These are phyloP conservation scores for Nemurella pictetii DNA, from an alignment of 2,888 invertebrate genomes.

Conservation along the genomic window DNA sequence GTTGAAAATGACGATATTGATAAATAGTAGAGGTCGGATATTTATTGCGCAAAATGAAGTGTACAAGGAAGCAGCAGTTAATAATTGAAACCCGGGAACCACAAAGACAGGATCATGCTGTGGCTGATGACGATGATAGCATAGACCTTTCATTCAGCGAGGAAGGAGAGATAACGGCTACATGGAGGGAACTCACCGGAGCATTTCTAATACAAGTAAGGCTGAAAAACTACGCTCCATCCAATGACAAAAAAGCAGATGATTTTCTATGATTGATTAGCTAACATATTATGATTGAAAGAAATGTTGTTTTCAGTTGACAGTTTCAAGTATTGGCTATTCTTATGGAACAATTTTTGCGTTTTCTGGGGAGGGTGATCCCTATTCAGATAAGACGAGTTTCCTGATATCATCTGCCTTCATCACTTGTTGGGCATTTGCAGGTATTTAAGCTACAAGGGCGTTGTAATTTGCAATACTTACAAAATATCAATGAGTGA, in stretches of 20 bases:
- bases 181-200: background rate
- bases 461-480: too few species aligned
- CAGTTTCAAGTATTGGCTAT: background rate
- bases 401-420: background rate
- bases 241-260: too few species aligned
- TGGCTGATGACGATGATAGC: background rate
- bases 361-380: background rate
- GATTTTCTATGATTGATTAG: background rate
- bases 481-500: too few species aligned
- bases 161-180: background rate
- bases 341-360: background rate
- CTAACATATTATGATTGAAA: background rate
- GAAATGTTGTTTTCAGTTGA: background rate
- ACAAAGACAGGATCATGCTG: background rate
- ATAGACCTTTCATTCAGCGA: background rate
- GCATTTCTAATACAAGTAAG: background rate
- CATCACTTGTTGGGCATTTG: background rate
- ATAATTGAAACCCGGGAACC: background rate
- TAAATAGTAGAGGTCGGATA: background rate
- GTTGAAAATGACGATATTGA: background rate
- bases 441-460: background rate
- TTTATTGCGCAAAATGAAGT: background rate
- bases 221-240: background rate
- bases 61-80: background rate
- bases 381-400: background rate